Percentiles rank a stretch among this genome's conserved stretches.
Conservation (phyloP, 2,888 invertebrate species). For the Argyra leucocephala region DNA sequence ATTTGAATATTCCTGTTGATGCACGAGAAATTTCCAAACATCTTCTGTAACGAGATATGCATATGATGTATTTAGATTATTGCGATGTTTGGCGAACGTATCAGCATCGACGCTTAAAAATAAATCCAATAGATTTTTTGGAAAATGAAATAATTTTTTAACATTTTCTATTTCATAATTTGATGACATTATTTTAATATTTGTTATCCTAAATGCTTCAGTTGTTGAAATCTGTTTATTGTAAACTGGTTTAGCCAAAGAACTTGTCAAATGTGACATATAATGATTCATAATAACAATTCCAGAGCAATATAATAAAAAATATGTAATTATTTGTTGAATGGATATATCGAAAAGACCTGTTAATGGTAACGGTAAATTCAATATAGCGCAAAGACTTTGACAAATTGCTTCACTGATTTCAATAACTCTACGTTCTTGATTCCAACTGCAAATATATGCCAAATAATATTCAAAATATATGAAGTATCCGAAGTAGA, state of each 20-base stretch:
- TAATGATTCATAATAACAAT: not conserved
- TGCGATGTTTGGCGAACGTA: conserved; percentile 25
- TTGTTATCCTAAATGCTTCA: not conserved
- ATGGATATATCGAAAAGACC: not conserved
- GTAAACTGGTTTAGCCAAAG: not conserved
- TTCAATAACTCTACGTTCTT: not conserved
- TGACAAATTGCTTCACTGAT: not conserved
- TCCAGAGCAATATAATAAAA: not conserved
- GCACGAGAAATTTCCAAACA: conserved; percentile 31
- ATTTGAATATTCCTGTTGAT: conserved; percentile 28
- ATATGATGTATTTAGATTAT: conserved; percentile 26
- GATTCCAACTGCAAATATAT: too few relatives aligned
- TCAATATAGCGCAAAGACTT: not conserved
- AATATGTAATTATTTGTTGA: not conserved
- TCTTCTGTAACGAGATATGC: conserved; percentile 34
- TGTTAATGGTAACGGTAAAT: not conserved
- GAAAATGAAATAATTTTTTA: not conserved
- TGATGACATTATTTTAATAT: not conserved
- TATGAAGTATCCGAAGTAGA: not conserved
- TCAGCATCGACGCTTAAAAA: conserved; percentile 26
- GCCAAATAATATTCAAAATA: too few relatives aligned
- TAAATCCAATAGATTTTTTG: not conserved
- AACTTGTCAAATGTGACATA: not conserved
- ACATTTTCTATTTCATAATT: not conserved
- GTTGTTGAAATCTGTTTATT: not conserved